These are phyloP conservation scores for Chaetophractus vellerosus DNA, from an alignment of 2,797 vertebrate species.

Conservation along the genomic window DNA sequence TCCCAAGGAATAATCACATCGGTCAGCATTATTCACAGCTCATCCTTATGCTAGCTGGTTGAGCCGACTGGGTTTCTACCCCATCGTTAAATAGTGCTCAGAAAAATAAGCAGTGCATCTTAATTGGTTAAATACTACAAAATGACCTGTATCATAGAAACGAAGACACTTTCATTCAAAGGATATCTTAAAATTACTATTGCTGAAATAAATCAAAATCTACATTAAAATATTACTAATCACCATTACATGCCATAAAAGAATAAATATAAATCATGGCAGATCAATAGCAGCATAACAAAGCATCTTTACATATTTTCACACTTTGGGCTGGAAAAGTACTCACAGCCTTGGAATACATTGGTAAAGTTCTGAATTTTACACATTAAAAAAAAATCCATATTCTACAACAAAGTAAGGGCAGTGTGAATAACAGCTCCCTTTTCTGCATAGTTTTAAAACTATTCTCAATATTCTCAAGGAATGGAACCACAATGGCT, in stretches of 20 bases:
- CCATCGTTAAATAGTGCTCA: slow-evolving; percentile 88
- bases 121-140: slow-evolving; percentile 87
- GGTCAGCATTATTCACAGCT: slow-evolving; percentile 81
- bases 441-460: slow-evolving; percentile 85
- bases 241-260: slow-evolving; percentile 87
- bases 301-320: slow-evolving; percentile 83
- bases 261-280: slow-evolving; percentile 89
- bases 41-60: slow-evolving; percentile 79
- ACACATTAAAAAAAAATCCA: slow-evolving; percentile 73
- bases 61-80: slow-evolving; percentile 81
- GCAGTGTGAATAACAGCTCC: slow-evolving; percentile 82
- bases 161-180: slow-evolving; percentile 84
- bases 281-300: slow-evolving; percentile 88
- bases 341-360: slow-evolving; percentile 82
- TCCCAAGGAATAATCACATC: slow-evolving; percentile 81
- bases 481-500: slow-evolving; percentile 80
- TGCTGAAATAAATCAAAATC: slow-evolving; percentile 87
- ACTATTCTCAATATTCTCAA: slow-evolving; percentile 77
- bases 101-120: slow-evolving; percentile 88
- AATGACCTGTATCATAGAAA: slow-evolving; percentile 86
- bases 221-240: slow-evolving; percentile 87
- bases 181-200: slow-evolving; percentile 87
- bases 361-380: slow-evolving; percentile 76
- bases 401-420: slow-evolving; percentile 68
- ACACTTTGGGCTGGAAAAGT: slow-evolving; percentile 81